These are phyloP conservation scores for Euphonia xanthogaster DNA, from an alignment of 2,797 vertebrate species.

Conservation along the genomic window DNA sequence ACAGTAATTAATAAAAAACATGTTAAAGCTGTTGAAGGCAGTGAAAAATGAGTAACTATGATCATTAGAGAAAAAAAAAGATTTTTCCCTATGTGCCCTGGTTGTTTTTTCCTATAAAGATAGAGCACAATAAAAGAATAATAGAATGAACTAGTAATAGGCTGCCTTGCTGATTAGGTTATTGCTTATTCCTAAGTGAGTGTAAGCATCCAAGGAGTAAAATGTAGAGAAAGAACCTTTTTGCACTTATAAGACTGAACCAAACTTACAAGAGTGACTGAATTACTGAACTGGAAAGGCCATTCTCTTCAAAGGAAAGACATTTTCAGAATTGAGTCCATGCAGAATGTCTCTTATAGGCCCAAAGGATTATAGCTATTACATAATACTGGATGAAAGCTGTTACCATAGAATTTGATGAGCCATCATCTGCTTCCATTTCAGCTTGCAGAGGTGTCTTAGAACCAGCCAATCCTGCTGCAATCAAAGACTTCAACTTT, in stretches of 20 bases:
- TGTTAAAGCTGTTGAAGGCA: background rate
- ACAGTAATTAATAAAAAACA: background rate
- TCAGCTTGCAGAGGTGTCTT: background rate
- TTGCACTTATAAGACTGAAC: background rate
- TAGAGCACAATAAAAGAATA: background rate
- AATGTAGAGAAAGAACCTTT: background rate
- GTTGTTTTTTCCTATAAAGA: background rate
- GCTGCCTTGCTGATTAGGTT: background rate
- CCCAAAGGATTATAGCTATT: background rate
- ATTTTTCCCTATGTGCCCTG: background rate
- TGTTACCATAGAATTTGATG: background rate
- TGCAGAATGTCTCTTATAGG: background rate
- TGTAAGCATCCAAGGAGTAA: background rate
- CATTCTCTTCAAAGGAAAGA: background rate
- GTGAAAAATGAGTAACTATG: background rate
- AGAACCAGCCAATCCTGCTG: background rate
- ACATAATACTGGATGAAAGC: background rate
- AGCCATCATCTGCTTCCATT: background rate
- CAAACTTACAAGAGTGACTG: background rate
- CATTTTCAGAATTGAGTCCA: background rate
- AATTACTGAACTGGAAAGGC: background rate
- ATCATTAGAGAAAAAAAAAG: background rate
- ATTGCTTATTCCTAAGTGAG: background rate
- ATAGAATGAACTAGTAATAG: background rate
- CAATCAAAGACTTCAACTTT: background rate